Evolutionary conservation across 1,140 invertebrate species (phyloP).

Genomic region (Eulimnadia texana): DNA sequence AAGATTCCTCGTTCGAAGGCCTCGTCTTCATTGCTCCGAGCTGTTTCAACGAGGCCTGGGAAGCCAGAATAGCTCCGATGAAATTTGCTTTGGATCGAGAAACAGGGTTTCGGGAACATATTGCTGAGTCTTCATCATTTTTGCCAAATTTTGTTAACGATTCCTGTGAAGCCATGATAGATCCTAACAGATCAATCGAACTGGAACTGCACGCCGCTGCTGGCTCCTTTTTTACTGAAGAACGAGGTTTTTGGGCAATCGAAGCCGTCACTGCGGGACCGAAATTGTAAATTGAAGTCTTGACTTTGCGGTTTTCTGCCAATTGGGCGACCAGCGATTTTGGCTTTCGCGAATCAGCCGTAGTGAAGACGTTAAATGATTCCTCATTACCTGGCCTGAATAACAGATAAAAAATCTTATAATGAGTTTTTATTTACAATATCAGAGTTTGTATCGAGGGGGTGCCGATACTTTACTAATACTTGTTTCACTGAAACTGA

Average conservation of each 20-base stretch:
- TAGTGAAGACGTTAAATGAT: not conserved
- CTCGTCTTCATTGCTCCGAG: not conserved
- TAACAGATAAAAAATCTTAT: not conserved
- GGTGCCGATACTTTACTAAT: no score
- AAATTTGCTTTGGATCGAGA: not conserved
- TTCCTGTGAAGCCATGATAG: not conserved
- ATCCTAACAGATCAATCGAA: not conserved
- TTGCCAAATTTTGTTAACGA: not conserved
- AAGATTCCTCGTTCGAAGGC: not conserved
- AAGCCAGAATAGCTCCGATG: slow-evolving; percentile 9
- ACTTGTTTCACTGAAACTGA: no score
- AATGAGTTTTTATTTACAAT: no score
- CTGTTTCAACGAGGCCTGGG: slow-evolving; percentile 2
- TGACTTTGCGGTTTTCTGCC: not conserved
- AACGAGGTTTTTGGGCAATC: not conserved
- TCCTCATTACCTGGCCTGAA: not conserved
- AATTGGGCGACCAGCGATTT: not conserved
- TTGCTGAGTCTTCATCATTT: not conserved
- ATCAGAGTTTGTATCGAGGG: no score
- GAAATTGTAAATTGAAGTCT: slow-evolving; percentile 1
- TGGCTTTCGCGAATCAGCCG: not conserved
- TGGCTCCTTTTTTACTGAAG: not conserved
- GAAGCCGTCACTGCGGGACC: not conserved
- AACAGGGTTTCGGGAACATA: not conserved
- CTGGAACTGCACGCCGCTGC: not conserved